Base-by-base conservation (phyloP, 2,888 invertebrate species). In the Drosophila birchii region DNA sequence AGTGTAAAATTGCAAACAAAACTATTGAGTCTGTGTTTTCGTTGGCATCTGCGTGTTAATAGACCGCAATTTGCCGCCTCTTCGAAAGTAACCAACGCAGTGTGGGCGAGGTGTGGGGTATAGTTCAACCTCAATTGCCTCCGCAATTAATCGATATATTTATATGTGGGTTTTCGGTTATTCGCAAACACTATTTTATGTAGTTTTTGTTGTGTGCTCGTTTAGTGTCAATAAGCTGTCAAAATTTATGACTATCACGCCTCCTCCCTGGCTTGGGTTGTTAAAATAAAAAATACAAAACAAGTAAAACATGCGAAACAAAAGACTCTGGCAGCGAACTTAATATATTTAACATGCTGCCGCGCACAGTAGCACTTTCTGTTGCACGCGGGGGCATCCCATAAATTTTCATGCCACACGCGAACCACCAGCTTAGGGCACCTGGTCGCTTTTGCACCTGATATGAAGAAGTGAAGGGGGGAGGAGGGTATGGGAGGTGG, bases 371-470 rank as follows among this genome's bases (percentile, higher is more conserved):
- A 90, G 90, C 90, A 86, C 78, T 88, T 88, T 86, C 68, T 72
- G 59, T 39, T 54, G 74, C 72, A 60, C 72, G 76, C 85, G 63
- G 59, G 45, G 41, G 55, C 55, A 45, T 62, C 54, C 66, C 88
- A 86, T 90, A 89, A 89, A 86, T 86, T 77, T 79, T 75, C 88
- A 75, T 90, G 90, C 88, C 89, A 90, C 90, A 86, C 86, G 86
- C 86, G 79, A 90, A 56, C 68, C 72, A 59, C 43, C 73, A 41
- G 67, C 68, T 68, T 23, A 72, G 68, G 73, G 67, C 32, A 57
- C 39, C 59, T 47, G 59, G 68, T 18, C 34, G 32, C n/a, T 41
- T 60, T 43, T 73, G 59, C 68, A 72, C 68, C 60, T 58, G 71
- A 70, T 16, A 8, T 20, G 23, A 26, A 2, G n/a, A 9, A 32